Base-by-base conservation (phyloP, 2,113 vertebrate species). In the Sphaerodactylus townsendi region DNA sequence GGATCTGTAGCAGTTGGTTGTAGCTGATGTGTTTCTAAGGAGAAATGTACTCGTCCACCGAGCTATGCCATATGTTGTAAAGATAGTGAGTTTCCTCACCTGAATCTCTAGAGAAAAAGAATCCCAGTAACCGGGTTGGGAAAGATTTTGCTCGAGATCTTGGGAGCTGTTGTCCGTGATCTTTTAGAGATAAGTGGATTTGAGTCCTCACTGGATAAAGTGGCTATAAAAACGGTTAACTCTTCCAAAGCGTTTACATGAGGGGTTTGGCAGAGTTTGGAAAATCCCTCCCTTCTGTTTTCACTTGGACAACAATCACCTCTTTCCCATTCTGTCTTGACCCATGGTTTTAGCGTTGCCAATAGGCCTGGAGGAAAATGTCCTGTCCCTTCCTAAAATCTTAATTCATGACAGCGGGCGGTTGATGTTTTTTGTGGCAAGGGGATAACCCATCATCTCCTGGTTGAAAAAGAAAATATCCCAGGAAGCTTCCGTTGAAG, bases 401-500 rank as follows among this genome's bases (percentile, higher is more conserved):
- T 5, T 59, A 59, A 59, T 25, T 19, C 8, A 5, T 25, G 56
- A 21, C 19, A 56, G 21, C 5, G 53, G 53, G 11, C 53, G 25
- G 23, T 25, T 59, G 56, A 2, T 23, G 56, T 7, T 59, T 59
- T 25, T 23, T 25, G 19, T 59, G 56, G 21, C 56, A 23, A 23
- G 56, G 56, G 25, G 56, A 21, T 59, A 59, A 59, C 21, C 19
- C 15, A 53, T n/a, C 50, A 53, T 19, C 50, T 17, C 50, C 50
- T 7, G 21, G 21, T 59, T 59, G 25, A 59, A 25, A 62, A 28
- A 19, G 2, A 62, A 62, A 71, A 92, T 93, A 91, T 91, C 83
- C 87, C 86, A 92, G 56, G 53, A 62, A 62, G 59, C 59, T 3
- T 23, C 53, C 23, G 50, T 53, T 53, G 19, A 56, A 62, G 23